A percentile compares a stretch with the other conserved stretches of the same genome.
phyloP scores from a whole-genome alignment of 2,113 vertebrate species.

The Garra rufa region DNA sequence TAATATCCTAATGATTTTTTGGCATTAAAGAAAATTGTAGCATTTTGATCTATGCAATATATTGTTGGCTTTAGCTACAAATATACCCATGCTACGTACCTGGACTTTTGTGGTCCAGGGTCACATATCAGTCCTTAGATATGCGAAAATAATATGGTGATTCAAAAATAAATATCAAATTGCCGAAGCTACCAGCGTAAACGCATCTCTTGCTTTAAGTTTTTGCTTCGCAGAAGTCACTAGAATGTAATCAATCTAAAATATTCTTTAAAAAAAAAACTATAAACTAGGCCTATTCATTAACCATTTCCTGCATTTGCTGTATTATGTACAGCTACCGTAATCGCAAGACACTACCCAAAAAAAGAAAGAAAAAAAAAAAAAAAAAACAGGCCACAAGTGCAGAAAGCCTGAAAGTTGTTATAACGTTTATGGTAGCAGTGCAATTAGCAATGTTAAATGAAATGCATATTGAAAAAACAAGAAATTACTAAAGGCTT shows the following conservation, averaged over 20 bases:
- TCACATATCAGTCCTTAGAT: background rate
- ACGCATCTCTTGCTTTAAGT: background rate
- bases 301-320: background rate
- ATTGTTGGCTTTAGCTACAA: no score
- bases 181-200: background rate
- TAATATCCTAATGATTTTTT: no score
- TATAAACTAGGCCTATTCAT: background rate
- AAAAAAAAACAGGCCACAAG: background rate
- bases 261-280: no score
- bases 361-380: no score
- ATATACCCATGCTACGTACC: no score
- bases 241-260: background rate
- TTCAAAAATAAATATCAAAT: background rate
- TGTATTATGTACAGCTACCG: background rate
- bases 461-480: background rate
- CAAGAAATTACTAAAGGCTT: background rate
- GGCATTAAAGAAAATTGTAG: no score
- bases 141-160: background rate
- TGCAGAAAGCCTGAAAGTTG: background rate
- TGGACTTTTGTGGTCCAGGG: no score
- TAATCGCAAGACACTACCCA: no score
- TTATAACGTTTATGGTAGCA: background rate
- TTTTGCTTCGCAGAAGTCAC: background rate
- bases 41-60: no score
- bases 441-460: background rate